Conservation (phyloP, 2,797 vertebrate genomes). For the Eidolon dupreanum region DNA sequence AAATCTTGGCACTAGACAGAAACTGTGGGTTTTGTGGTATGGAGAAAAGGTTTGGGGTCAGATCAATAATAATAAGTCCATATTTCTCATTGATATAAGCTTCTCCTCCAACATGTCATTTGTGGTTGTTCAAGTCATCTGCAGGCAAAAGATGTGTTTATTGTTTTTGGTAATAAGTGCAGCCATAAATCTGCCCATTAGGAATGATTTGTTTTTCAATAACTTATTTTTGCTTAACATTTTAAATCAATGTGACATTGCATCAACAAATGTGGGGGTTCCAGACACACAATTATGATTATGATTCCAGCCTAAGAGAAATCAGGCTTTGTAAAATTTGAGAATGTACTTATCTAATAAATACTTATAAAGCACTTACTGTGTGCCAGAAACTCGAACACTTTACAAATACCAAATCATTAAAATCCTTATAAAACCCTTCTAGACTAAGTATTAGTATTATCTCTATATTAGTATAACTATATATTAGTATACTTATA, state of each 20-base stretch:
- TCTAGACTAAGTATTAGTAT: background rate
- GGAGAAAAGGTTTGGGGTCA: background rate
- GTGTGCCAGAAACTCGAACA: background rate
- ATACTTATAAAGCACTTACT: background rate
- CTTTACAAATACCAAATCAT: background rate
- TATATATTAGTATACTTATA: background rate
- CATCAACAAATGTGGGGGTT: background rate
- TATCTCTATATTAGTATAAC: background rate
- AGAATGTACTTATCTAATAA: background rate
- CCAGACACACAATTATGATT: background rate
- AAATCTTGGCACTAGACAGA: background rate
- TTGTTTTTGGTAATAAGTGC: background rate
- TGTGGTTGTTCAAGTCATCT: background rate
- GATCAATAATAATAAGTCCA: background rate
- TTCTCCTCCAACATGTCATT: background rate
- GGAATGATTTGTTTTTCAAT: background rate
- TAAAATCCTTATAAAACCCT: background rate
- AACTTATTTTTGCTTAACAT: conserved; percentile 1
- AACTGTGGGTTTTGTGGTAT: background rate
- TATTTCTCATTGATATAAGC: background rate
- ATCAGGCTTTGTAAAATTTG: background rate
- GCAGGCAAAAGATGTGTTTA: background rate
- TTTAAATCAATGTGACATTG: background rate
- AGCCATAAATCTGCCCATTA: background rate
- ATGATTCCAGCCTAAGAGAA: background rate